A percentile compares a stretch with the other conserved stretches of the same genome.
These are phyloP conservation scores for Grallaria varia DNA, from an alignment of 2,113 vertebrate species.

Conservation along the genomic window DNA sequence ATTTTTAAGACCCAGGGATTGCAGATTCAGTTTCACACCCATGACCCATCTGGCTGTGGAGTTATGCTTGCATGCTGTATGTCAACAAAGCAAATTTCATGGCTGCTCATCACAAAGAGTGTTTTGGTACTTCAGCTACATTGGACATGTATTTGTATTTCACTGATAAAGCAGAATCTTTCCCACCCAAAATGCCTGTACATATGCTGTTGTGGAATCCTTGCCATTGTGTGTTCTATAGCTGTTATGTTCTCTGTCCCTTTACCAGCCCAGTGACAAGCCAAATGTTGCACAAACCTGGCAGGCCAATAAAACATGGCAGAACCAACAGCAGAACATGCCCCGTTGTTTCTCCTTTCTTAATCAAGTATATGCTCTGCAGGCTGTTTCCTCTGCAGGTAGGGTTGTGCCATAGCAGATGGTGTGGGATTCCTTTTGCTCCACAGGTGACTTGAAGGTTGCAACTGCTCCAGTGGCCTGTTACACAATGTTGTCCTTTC, in stretches of 20 bases:
- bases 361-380: not conserved
- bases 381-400: not conserved
- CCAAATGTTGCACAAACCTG: not conserved
- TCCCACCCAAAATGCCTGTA: not conserved
- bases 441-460: not conserved
- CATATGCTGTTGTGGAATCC: not conserved
- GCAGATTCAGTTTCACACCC: not conserved
- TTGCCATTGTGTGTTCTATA: not conserved
- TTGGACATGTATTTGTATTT: not conserved
- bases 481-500: not conserved
- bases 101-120: not conserved
- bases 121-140: not conserved
- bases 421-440: not conserved
- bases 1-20: not conserved
- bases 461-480: not conserved
- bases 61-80: not conserved
- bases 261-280: not conserved
- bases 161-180: not conserved
- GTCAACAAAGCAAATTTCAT: not conserved
- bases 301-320: slow-evolving; percentile 53
- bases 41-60: not conserved
- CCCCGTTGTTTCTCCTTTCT: slow-evolving; percentile 8
- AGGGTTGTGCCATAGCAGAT: not conserved
- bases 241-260: not conserved
- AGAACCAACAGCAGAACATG: not conserved